Conservation (phyloP, 1,140 invertebrate genomes). For the Heterodera schachtii region DNA sequence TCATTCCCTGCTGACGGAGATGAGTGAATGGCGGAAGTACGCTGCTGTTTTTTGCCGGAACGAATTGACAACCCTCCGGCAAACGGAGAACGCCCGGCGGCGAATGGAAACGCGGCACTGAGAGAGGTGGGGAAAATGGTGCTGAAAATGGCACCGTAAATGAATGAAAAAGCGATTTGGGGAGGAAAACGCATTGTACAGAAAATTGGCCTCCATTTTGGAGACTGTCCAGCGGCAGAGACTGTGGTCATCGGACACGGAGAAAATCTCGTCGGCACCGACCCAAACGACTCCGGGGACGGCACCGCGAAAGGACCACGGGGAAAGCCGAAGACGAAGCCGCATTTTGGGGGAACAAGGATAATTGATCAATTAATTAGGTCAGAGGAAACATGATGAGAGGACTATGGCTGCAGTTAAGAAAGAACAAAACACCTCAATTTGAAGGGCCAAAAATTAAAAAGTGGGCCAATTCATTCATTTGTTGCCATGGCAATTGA, state of each 20-base stretch:
- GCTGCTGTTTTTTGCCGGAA: conserved; percentile 13
- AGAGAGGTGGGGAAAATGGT: conserved; percentile 40
- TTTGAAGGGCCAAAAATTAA: too few relatives aligned
- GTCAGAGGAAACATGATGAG: too few relatives aligned
- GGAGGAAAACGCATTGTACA: conserved; percentile 10
- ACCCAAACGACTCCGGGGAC: conserved; percentile 47
- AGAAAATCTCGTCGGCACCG: conserved; percentile 68
- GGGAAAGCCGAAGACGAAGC: conserved; percentile 12
- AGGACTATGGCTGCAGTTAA: too few relatives aligned
- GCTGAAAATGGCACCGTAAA: conserved; percentile 15
- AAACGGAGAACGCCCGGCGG: background rate
- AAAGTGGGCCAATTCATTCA: too few relatives aligned
- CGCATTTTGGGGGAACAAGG: conserved; percentile 3
- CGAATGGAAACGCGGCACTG: background rate
- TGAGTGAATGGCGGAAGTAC: background rate
- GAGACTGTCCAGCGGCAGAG: conserved; percentile 84
- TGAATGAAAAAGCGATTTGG: background rate
- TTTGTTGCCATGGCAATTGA: too few relatives aligned
- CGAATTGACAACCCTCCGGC: background rate
- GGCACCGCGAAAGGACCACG: background rate
- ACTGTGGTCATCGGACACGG: conserved; percentile 86
- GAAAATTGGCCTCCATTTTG: conserved; percentile 73
- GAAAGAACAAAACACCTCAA: too few relatives aligned
- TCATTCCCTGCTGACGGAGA: conserved; percentile 10
- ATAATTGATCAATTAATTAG: too few relatives aligned